These are phyloP conservation scores for Nothoprocta pentlandii DNA, from an alignment of 2,113 vertebrate species.

Conservation along the genomic window DNA sequence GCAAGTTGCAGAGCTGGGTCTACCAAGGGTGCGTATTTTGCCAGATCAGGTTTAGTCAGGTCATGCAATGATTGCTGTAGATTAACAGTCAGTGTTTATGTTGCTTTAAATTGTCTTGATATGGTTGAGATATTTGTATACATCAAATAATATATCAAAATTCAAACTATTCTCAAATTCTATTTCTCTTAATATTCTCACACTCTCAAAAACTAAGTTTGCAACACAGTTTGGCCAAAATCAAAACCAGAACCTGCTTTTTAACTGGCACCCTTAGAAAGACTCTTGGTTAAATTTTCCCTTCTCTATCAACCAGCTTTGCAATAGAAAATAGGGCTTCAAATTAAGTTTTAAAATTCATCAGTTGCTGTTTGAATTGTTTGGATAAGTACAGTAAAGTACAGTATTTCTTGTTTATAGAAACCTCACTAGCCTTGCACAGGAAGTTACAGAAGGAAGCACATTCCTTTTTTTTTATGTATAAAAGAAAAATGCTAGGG, in stretches of 20 bases:
- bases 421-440: constrained; percentile 37
- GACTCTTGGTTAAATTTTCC: background rate
- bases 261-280: constrained; percentile 21
- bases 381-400: constrained; percentile 55
- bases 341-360: constrained; percentile 53
- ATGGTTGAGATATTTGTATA: background rate
- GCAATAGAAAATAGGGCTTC: background rate
- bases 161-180: background rate
- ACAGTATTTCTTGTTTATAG: constrained; percentile 10
- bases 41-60: constrained; percentile 47
- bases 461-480: background rate
- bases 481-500: background rate
- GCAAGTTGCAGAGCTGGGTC: constrained; percentile 1
- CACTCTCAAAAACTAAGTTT: constrained; percentile 50
- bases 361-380: background rate
- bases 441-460: constrained; percentile 11
- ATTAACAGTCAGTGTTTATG: constrained; percentile 45
- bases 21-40: background rate
- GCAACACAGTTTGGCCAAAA: background rate
- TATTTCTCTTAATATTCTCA: background rate
- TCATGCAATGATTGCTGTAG: constrained; percentile 24
- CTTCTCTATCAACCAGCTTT: background rate
- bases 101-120: constrained; percentile 50
- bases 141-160: background rate
- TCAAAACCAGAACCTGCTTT: constrained; percentile 30